phyloP scores from a whole-genome alignment of 2,888 invertebrate species.

The Tubulanus polymorphus region DNA sequence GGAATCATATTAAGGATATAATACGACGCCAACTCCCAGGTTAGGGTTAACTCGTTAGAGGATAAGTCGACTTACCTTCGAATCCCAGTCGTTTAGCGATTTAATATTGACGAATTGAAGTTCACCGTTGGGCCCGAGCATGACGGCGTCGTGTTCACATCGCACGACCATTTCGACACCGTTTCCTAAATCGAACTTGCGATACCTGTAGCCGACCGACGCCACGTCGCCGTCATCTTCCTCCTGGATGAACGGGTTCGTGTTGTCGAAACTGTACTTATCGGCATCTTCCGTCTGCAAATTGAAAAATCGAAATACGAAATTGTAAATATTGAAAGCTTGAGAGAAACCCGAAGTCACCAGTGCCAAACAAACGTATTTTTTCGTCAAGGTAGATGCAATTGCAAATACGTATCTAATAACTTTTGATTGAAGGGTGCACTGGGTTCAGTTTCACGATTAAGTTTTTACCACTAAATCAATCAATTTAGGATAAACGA shows the following conservation, averaged over 20 bases:
- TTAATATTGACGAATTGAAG: constrained; percentile 91
- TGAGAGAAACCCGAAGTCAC: no score
- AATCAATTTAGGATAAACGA: no score
- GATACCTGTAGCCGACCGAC: constrained; percentile 79
- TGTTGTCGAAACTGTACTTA: constrained; percentile 81
- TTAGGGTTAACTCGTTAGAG: no score
- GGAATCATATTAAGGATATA: no score
- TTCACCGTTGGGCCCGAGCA: constrained; percentile 64
- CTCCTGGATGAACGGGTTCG: constrained; percentile 90
- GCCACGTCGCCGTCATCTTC: constrained; percentile 85
- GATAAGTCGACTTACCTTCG: constrained; percentile 60
- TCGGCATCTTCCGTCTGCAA: constrained; percentile 62
- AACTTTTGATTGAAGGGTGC: constrained; percentile 3
- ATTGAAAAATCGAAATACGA: constrained; percentile 5
- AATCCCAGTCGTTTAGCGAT: constrained; percentile 99
- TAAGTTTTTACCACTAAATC: no score
- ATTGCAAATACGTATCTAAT: no score
- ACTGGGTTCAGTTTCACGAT: background rate
- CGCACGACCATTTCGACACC: constrained; percentile 86
- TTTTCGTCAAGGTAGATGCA: no score
- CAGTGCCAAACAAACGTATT: no score
- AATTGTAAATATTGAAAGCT: background rate
- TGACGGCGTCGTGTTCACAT: constrained; percentile 94
- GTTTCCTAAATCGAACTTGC: constrained; percentile 94
- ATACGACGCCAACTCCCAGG: no score